Base-by-base conservation (phyloP, 2,888 invertebrate genomes). In the Syrphus vitripennis region DNA sequence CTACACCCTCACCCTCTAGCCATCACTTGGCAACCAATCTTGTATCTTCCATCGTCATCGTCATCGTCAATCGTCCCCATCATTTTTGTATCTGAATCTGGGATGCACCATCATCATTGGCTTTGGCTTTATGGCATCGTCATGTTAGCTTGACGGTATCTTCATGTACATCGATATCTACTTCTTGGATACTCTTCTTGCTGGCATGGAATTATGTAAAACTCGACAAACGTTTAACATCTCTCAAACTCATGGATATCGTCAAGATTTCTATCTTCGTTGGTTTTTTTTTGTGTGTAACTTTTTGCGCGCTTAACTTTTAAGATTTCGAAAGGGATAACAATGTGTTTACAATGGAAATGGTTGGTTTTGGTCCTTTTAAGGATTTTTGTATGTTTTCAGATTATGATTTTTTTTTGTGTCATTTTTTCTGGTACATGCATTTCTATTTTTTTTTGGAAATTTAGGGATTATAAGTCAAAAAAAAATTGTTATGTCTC, bases 191-290 rank as follows among this genome's bases (percentile, higher is more conserved):
- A 57, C 74, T n/a, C n/a, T 69, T 14, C 19, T 59, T 75, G n/a
- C n/a, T n/a, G 69, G 42, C 42, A 79, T 70, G 74, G 75, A 83
- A 83, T 83, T 83, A 83, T 83, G 83, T 83, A 80, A 83, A 79
- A 78, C 61, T 78, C 72, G 78, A 74, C 78, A 83, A 83, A 83
- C 72, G 72, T 79, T 83, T 78, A 83, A 69, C 83, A 78, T 78
- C 72, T 77, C 83, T 77, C 59, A 67, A 72, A n/a, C 74, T 77
- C 69, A 34, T 57, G 57, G 31, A n/a, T 55, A 6, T 59, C 65
- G 72, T 83, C 72, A 78, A 78, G 83, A 79, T 78, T 78, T 57
- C 31, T 55, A 83, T 83, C 78, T 80, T 21, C 1, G 50, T 37
- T 45, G 57, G 40, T 45, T 19, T 19, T 31, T 31, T 59, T 37